These are phyloP conservation scores for Ischnus inquisitorius DNA, from an alignment of 2,888 invertebrate species.

Conservation along the genomic window DNA sequence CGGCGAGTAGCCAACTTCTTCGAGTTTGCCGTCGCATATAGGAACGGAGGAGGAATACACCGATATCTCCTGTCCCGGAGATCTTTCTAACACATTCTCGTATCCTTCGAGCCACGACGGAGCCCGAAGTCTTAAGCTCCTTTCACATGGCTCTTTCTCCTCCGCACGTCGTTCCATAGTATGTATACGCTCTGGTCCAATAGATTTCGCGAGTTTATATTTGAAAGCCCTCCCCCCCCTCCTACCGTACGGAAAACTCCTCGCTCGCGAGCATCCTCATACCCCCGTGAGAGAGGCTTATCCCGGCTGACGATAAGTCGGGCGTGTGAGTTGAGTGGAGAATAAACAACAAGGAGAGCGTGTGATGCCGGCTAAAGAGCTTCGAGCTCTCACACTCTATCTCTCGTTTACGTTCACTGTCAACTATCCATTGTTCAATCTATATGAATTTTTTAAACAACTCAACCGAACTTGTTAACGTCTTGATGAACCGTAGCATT, in stretches of 20 bases:
- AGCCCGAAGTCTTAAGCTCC: slow-evolving; percentile 74
- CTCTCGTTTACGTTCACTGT: slow-evolving; percentile 19
- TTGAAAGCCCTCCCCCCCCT: slow-evolving; percentile 33
- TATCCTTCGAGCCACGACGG: slow-evolving; percentile 30
- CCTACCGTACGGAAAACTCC: not conserved
- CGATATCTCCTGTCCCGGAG: slow-evolving; percentile 41
- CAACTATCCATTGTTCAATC: not conserved
- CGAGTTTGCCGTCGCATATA: slow-evolving; percentile 41
- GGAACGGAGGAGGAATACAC: slow-evolving; percentile 18
- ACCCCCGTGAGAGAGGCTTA: slow-evolving; percentile 53
- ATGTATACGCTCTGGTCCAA: slow-evolving; percentile 47
- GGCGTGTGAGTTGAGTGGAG: slow-evolving; percentile 61
- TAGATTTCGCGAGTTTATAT: slow-evolving; percentile 65
- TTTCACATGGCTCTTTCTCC: slow-evolving; percentile 73
- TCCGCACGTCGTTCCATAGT: slow-evolving; percentile 35
- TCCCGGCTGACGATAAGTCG: slow-evolving; percentile 71
- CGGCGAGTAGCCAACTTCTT: slow-evolving; percentile 60
- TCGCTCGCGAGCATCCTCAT: slow-evolving; percentile 11
- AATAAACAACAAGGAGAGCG: slow-evolving; percentile 59
- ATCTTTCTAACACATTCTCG: slow-evolving; percentile 36
- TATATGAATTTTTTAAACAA: slow-evolving; percentile 25
- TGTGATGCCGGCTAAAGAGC: slow-evolving; percentile 51
- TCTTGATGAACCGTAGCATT: not conserved
- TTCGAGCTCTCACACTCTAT: slow-evolving; percentile 34
- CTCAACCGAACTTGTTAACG: not conserved